phyloP scores from a whole-genome alignment of 2,888 invertebrate genomes.

The Acanthosepion esculentum region DNA sequence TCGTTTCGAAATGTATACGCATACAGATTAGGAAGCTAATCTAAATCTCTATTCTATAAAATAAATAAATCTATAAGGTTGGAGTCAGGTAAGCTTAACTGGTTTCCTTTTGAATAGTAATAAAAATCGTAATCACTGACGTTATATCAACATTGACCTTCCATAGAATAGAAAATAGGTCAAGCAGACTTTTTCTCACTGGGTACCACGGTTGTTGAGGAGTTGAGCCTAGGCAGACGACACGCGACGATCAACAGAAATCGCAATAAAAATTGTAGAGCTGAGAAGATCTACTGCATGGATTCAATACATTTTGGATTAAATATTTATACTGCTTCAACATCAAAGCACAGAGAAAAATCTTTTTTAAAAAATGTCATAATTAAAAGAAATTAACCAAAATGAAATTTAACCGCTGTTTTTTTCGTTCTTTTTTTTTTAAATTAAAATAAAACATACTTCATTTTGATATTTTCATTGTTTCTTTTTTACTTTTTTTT shows the following conservation, averaged over 20 bases:
- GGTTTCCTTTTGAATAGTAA: neutral
- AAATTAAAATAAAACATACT: no score
- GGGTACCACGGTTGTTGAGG: conserved; percentile 3
- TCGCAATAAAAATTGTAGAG: neutral
- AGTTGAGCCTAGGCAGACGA: neutral
- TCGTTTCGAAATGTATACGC: neutral
- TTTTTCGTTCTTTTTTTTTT: no score
- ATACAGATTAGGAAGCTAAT: no score
- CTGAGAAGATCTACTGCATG: neutral
- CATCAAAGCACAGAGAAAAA: neutral
- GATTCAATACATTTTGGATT: neutral
- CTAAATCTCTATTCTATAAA: no score
- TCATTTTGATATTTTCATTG: no score
- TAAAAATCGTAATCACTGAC: neutral
- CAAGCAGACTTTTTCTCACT: neutral
- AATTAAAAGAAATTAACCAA: no score
- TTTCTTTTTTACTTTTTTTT: no score
- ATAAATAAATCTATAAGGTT: no score
- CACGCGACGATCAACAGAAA: neutral
- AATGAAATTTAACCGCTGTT: no score
- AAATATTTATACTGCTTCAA: neutral
- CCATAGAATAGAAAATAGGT: neutral
- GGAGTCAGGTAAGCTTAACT: neutral
- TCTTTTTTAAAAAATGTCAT: neutral
- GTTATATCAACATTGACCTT: conserved; percentile 22